Percentiles rank a stretch among this genome's conserved stretches.
phyloP scores from a whole-genome alignment of 92 coral and sea anemone species.

The Palythoa heliodiscus region DNA sequence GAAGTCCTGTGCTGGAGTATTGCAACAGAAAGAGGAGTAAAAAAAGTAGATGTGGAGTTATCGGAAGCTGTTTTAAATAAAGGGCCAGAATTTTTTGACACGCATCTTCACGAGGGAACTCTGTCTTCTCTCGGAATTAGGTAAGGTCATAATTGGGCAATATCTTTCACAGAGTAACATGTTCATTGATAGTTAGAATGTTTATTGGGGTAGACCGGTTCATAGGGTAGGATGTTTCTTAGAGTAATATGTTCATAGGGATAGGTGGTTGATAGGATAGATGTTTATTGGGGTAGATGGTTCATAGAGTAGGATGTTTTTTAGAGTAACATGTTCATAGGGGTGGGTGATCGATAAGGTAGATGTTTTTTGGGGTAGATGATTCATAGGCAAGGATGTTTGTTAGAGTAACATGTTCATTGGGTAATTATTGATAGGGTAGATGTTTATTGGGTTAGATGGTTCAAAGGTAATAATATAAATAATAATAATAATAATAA shows the following conservation, averaged over 20 bases:
- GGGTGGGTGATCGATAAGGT: background rate
- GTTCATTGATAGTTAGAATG: background rate
- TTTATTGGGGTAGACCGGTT: background rate
- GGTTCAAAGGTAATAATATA: no score
- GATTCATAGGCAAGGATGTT: no score
- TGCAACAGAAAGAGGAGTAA: constrained; percentile 76
- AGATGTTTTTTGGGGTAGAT: background rate
- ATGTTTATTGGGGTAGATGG: background rate
- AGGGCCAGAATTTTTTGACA: constrained; percentile 42
- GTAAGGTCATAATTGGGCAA: background rate
- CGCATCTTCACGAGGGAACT: constrained; percentile 24
- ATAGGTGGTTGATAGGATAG: background rate
- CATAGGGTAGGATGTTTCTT: background rate
- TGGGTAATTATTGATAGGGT: no score
- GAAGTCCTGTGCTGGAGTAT: constrained; percentile 89
- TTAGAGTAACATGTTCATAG: background rate
- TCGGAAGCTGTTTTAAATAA: constrained; percentile 51
- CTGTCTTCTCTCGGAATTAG: background rate
- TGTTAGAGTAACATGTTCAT: no score
- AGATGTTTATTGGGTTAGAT: no score
- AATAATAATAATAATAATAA: no score
- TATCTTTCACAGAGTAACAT: background rate
- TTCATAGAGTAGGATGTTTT: background rate
- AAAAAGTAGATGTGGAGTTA: constrained; percentile 40
- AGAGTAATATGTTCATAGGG: background rate